Conservation (phyloP, 2,888 invertebrate genomes). For the Rhagonycha fulva region DNA sequence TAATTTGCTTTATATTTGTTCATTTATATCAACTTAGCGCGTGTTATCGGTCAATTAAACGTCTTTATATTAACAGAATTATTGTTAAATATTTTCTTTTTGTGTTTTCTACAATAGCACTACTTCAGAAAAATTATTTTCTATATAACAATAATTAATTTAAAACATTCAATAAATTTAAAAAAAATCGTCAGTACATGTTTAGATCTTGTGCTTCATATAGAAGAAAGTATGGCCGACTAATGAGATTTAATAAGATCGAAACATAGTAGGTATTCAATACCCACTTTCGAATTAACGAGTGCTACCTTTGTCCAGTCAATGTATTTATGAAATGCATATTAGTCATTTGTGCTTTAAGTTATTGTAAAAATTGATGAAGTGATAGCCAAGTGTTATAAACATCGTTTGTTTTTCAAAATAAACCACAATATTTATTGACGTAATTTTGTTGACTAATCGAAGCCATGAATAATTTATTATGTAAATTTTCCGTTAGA, state of each 20-base stretch:
- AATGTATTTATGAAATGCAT: no score
- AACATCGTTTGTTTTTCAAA: neutral
- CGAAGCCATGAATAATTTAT: neutral
- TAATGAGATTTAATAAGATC: no score
- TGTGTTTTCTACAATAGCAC: neutral
- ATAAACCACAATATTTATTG: neutral
- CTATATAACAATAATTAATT: no score
- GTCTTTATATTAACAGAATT: neutral
- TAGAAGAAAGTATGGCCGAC: no score
- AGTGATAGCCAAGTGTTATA: neutral
- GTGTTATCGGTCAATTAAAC: neutral
- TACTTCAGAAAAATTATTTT: no score
- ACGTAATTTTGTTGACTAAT: neutral
- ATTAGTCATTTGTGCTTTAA: neutral
- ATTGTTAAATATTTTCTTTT: neutral
- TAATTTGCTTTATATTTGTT: conserved; percentile 9
- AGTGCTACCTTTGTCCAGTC: no score
- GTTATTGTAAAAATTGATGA: neutral
- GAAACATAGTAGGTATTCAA: no score
- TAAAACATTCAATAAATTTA: no score
- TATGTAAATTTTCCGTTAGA: neutral
- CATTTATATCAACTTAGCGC: neutral
- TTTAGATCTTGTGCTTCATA: no score
- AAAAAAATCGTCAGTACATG: no score
- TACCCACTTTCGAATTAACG: no score